Conservation (phyloP, 2,113 vertebrate genomes). For the Dasyurus viverrinus region DNA sequence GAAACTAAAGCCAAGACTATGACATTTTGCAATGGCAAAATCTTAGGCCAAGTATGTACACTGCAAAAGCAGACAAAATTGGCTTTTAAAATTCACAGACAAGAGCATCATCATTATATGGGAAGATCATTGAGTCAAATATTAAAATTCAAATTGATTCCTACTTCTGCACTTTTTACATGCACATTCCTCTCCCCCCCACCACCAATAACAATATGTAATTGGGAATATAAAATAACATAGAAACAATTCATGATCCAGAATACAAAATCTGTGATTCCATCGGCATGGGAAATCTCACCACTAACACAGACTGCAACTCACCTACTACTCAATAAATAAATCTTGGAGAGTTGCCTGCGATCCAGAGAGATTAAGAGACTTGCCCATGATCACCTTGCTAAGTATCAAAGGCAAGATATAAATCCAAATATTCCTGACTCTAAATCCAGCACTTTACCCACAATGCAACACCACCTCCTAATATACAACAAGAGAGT, state of each 20-base stretch:
- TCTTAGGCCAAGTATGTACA: neutral
- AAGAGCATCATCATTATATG: neutral
- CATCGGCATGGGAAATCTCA: neutral
- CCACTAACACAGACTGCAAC: neutral
- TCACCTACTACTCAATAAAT: neutral
- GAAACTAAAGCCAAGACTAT: neutral
- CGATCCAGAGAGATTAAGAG: neutral
- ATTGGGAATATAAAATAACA: neutral
- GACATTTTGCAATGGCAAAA: neutral
- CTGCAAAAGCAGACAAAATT: slow-evolving; percentile 13
- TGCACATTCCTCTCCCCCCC: neutral
- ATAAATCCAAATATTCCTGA: neutral
- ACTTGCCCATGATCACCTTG: neutral
- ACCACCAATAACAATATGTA: neutral
- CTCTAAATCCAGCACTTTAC: neutral
- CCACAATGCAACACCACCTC: neutral
- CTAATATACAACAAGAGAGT: slow-evolving; percentile 59
- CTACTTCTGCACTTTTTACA: slow-evolving; percentile 28
- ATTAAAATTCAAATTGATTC: neutral
- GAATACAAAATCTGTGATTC: neutral
- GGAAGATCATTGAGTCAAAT: neutral
- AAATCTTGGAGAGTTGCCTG: neutral
- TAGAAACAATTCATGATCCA: neutral
- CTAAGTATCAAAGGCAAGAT: neutral
- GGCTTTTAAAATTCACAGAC: slow-evolving; percentile 7